A percentile compares a stretch with the other conserved stretches of the same genome.
These are phyloP conservation scores for Mastomys natalensis DNA, from an alignment of 2,113 vertebrate species.

Conservation along the genomic window DNA sequence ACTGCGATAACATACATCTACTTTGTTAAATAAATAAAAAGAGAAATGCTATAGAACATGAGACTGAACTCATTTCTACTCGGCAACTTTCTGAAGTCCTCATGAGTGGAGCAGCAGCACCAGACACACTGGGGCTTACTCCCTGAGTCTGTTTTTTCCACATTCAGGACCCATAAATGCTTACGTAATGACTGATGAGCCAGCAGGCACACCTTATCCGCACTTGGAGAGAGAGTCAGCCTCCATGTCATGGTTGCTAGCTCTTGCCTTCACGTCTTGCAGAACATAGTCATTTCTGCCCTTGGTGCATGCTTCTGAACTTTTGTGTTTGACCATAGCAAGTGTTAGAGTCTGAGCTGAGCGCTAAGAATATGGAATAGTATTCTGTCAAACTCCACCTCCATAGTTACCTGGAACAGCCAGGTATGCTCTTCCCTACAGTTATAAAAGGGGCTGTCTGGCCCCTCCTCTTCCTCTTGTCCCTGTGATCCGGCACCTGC, in stretches of 20 bases:
- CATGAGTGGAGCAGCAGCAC: background rate
- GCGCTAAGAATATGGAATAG: background rate
- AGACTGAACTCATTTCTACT: background rate
- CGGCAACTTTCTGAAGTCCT: background rate
- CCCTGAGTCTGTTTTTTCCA: background rate
- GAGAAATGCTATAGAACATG: background rate
- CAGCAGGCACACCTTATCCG: too few relatives aligned
- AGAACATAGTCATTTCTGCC: background rate
- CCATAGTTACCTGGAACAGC: too few relatives aligned
- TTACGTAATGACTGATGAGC: background rate
- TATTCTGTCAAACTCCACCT: too few relatives aligned
- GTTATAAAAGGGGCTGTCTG: too few relatives aligned
- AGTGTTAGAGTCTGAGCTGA: background rate
- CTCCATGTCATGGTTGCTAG: background rate
- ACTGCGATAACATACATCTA: too few relatives aligned
- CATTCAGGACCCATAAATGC: background rate
- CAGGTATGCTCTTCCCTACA: too few relatives aligned
- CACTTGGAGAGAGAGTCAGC: background rate
- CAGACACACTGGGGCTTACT: background rate
- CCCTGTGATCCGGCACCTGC: too few relatives aligned
- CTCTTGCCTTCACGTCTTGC: background rate
- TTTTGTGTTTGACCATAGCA: background rate
- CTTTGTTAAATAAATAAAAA: background rate
- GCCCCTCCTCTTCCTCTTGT: too few relatives aligned
- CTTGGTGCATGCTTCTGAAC: background rate